Base-by-base conservation (phyloP, 2,888 invertebrate genomes). In the Sesia bembeciformis region DNA sequence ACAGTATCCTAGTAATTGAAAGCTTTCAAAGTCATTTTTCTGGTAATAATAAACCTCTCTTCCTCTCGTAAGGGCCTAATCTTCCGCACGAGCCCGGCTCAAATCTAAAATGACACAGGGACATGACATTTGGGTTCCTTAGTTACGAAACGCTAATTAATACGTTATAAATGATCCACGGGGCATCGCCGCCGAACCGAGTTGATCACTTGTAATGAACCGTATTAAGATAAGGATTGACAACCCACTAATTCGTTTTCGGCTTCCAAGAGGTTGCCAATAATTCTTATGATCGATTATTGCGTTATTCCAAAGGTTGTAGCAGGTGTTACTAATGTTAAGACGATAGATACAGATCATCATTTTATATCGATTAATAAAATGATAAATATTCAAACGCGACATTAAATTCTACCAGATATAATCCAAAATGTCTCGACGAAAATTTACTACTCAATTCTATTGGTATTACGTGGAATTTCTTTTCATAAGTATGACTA, bases 61-160 rank as follows among this genome's bases (percentile, higher is more conserved):
- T 61, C 61, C 58, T 59, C 62, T 61, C 62, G 66, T 60, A 60
- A 51, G 23, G 39, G 49, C 55, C 61, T 63, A 61, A 62, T 68
- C 62, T 62, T 66, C 61, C 57, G 63, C 65, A 67, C 57, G 60
- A 60, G 64, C 70, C 70, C 66, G 60, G 57, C 54, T 62, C 55
- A 55, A 58, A 50, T 4, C 39, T 38, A 50, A 50, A 39, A 50
- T 50, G 50, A 50, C 50, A 50, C 7, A 46, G 46, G n/a, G 38
- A 50, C 67, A 70, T 67, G 73, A 69, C 70, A 62, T 65, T 69
- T 61, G 57, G 66, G 66, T 66, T 62, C 53, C 58, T 65, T 63
- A 66, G 65, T 67, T 69, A 66, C 67, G 66, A 70, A 70, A 67
- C 61, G 59, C 58, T 69, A 75, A 76, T 78, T 74, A 70, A 74